Percentiles rank a stretch among this genome's conserved stretches.
Evolutionary conservation across 1,140 invertebrate genomes (phyloP).

Genomic region (Brachionus sp.): DNA sequence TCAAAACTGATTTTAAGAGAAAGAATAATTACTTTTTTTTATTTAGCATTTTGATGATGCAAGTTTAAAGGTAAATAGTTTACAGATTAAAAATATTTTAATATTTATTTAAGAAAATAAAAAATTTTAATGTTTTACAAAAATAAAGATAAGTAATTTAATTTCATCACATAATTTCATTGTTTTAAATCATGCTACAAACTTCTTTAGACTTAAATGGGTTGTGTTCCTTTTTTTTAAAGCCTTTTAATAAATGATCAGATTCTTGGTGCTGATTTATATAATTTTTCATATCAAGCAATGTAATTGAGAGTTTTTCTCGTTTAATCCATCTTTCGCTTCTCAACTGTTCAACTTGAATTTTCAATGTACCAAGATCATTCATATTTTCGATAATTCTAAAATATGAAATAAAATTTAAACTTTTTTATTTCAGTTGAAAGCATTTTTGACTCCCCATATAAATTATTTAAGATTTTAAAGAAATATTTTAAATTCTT

Average conservation of each 20-base stretch:
- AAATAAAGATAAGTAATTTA: neutral
- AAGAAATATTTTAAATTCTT: conserved; percentile 33
- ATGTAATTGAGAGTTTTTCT: conserved; percentile 33
- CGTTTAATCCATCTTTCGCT: conserved; percentile 11
- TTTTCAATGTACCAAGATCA: neutral
- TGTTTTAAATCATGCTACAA: conserved; percentile 1
- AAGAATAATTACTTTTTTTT: too few relatives aligned
- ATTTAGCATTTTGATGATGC: too few relatives aligned
- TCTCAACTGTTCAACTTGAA: conserved; percentile 42
- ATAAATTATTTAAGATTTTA: neutral
- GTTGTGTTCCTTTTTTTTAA: conserved; percentile 38
- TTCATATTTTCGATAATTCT: conserved; percentile 16
- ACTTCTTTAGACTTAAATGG: conserved; percentile 36
- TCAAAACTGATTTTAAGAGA: too few relatives aligned
- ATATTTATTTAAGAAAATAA: neutral
- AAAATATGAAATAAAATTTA: neutral
- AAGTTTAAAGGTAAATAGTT: too few relatives aligned
- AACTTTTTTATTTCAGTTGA: neutral
- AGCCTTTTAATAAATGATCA: conserved; percentile 33
- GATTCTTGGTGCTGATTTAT: neutral
- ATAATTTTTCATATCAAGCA: conserved; percentile 13
- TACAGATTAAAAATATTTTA: too few relatives aligned
- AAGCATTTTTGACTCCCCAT: neutral
- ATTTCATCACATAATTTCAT: neutral
- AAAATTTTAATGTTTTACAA: neutral